phyloP scores from a whole-genome alignment of 2,797 vertebrate species.

The Distichodus sexfasciatus region DNA sequence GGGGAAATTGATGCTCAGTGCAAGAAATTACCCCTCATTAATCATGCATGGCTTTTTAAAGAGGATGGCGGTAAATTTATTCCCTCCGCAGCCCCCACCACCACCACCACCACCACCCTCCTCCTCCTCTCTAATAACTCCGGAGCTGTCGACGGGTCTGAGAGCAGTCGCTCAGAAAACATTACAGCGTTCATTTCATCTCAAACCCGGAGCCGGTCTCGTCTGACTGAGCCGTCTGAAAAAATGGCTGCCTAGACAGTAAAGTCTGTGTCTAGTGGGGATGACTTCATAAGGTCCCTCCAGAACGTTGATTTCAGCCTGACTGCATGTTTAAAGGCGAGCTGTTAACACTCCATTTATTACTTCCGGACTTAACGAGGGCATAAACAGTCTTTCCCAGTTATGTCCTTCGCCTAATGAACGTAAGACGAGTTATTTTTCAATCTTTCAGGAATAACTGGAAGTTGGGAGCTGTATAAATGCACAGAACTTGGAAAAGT shows the following conservation, averaged over 20 bases:
- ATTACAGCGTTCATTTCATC: conserved; percentile 19
- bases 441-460: no score
- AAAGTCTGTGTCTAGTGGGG: background rate
- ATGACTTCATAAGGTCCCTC: conserved; percentile 19
- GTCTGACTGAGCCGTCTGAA: conserved; percentile 6
- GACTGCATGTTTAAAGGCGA: conserved; percentile 19
- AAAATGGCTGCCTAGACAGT: conserved; percentile 19
- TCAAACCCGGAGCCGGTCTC: conserved; percentile 13
- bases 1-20: conserved; percentile 74
- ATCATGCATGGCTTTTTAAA: conserved; percentile 71
- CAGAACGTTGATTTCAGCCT: conserved; percentile 7
- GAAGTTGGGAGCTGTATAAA: no score
- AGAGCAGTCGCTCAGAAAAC: conserved; percentile 29
- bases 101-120: no score
- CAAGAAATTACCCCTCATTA: conserved; percentile 78
- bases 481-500: no score
- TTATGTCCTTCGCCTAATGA: background rate
- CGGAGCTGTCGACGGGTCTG: conserved; percentile 37
- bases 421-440: background rate
- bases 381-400: conserved; percentile 4
- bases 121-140: conserved; percentile 64
- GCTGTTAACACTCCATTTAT: conserved; percentile 18
- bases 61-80: conserved; percentile 65
- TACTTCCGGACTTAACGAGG: conserved; percentile 1
- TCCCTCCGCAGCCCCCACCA: no score